Evolutionary conservation across 2,888 invertebrate genomes (phyloP), one percentile per base, ranked within the genome.

Genomic region (Idaea aversata): DNA sequence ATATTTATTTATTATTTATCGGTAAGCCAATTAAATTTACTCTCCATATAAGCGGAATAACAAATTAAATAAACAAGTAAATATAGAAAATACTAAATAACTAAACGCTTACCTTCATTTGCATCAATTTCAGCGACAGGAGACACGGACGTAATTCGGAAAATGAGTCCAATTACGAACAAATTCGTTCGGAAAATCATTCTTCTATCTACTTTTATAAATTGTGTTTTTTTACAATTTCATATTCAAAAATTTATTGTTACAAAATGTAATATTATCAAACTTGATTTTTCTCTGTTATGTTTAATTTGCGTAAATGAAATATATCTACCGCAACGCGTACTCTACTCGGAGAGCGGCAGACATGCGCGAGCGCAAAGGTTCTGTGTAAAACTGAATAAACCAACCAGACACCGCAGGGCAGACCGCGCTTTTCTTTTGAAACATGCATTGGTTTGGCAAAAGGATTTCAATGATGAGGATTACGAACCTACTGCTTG

Each of bases 61-160:
- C 3, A 25, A 25, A 25, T 25, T 3, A 25, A 25, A 25, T 13
- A 10, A 0, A 47, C 47, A 10, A 47, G 7, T 13, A 6, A 4
- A 13, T 13, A 47, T 13, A 47, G 3, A 47, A 13, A 10, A 47
- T 47, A 47, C 2, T 47, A 47, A 13, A 13, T 36, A 47, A 10
- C n/a, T n/a, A 47, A 47, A 47, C 47, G 65, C 69, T 69, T 61
- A 93, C 92, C 92, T 77, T 93, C 90, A 73, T 88, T 88, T 61
- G 81, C 77, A 69, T 87, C 89, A 76, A 88, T 85, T 83, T 90
- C 89, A 78, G 86, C 81, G 67, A 87, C 82, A 67, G 90, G 88
- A 62, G 87, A 87, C 80, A 90, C 91, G 70, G 82, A 83, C 69
- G 85, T 76, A 72, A 88, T 82, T 81, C 83, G 81, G 72, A 88